Base-by-base conservation (phyloP, 2,113 vertebrate species). In the Chaetodon trifascialis region DNA sequence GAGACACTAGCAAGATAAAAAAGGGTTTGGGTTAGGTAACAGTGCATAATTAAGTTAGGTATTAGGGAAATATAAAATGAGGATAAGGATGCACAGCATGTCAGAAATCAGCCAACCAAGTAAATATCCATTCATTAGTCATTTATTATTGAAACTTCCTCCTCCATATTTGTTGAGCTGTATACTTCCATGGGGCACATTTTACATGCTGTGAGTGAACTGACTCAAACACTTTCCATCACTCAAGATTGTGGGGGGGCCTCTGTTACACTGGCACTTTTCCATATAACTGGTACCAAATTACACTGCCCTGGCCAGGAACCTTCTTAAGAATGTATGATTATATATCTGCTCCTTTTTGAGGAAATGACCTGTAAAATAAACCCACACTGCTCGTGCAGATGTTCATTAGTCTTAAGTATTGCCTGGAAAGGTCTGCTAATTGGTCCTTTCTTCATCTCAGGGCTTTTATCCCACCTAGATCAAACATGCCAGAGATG, bases 391-490 rank as follows among this genome's bases (percentile, higher is more conserved):
- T 8, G 25, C 54, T 58, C 23, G 14, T 63, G 34, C 66, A 76
- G 60, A 72, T 76, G 54, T 25, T 78, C 36, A 62, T 56, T 19
- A 25, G 55, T 44, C 7, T 63, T 11, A n/a, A 17, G 17, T 9
- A 10, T 55, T 76, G 7, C 14, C 19, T 67, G 14, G 7, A 3
- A 38, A 60, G 15, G 12, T 62, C 68, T 54, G 23, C 25, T 73
- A 49, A 78, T 76, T 60, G 11, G 17, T 34, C 9, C 25, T 63
- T 56, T 10, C 14, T 69, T 59, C 5, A 68, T 30, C 49, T 73
- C 23, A 58, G 71, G 38, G 19, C 5, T 74, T 58, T 78, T 1
- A 56, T 19, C n/a, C 36, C 62, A 56, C 72, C 65, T 84, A 72
- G 40, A 56, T 68, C 14, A 76, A 79, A 72, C 59, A 47, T 34